These are phyloP conservation scores for Pterostichus madidus DNA, from an alignment of 2,888 invertebrate genomes.

Conservation along the genomic window DNA sequence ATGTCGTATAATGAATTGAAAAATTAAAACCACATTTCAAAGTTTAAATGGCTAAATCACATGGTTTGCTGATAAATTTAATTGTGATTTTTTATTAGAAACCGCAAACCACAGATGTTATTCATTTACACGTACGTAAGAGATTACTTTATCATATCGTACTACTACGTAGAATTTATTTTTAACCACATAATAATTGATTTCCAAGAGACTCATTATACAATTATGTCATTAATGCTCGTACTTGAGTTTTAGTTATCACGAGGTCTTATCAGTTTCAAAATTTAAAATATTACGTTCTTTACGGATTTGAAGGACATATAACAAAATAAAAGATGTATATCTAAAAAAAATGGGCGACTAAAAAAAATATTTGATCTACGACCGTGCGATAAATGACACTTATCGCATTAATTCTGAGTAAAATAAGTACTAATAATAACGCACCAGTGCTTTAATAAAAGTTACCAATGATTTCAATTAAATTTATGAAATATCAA, in stretches of 20 bases:
- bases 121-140: slow-evolving; percentile 16
- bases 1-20: background rate
- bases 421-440: too few species aligned
- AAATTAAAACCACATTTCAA: background rate
- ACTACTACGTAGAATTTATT: background rate
- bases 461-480: too few species aligned
- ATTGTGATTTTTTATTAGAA: background rate
- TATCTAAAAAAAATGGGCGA: too few species aligned
- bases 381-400: too few species aligned
- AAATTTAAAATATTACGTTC: too few species aligned
- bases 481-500: too few species aligned
- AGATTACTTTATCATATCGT: slow-evolving; percentile 8
- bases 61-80: slow-evolving; percentile 13
- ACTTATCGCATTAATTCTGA: too few species aligned
- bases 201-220: slow-evolving; percentile 3
- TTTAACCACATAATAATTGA: slow-evolving; percentile 6
- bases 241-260: background rate
- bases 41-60: slow-evolving; percentile 8
- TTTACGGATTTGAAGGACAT: too few species aligned
- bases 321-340: too few species aligned
- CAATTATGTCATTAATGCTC: slow-evolving; percentile 6
- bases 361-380: too few species aligned
- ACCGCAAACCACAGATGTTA: slow-evolving; percentile 35
- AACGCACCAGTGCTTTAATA: too few species aligned
- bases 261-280: too few species aligned